Evolutionary conservation across 1,140 invertebrate species (phyloP).

Genomic region (Anastatus disparis): DNA sequence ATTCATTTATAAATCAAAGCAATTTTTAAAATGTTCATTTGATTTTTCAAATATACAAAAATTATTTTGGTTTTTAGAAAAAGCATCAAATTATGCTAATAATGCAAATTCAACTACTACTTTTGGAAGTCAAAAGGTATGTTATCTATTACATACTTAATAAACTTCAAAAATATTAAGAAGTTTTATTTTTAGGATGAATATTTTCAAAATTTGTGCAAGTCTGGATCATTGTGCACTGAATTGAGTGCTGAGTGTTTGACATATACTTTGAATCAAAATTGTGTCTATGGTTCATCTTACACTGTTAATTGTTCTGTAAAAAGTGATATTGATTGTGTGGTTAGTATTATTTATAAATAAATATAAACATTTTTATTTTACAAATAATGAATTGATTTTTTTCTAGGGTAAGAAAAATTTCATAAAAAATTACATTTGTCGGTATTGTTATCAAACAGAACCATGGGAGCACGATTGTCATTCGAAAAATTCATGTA

Average conservation of each 20-base stretch:
- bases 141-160: not conserved
- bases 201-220: constrained; percentile 46
- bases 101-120: constrained; percentile 58
- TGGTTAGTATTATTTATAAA: constrained; percentile 50
- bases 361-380: not conserved
- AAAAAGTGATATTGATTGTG: constrained; percentile 55
- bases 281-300: constrained; percentile 58
- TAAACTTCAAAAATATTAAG: not conserved
- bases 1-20: no score
- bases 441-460: constrained; percentile 96
- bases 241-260: constrained; percentile 59
- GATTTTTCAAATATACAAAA: not conserved
- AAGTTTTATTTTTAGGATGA: constrained; percentile 53
- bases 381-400: not conserved
- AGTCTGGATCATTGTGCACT: constrained; percentile 53
- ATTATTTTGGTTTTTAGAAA: constrained; percentile 48
- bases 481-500: constrained; percentile 83
- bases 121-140: constrained; percentile 57
- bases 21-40: no score
- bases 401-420: constrained; percentile 72
- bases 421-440: constrained; percentile 80
- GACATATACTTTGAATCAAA: constrained; percentile 56
- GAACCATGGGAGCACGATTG: constrained; percentile 89
- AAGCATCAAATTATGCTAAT: constrained; percentile 48
- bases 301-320: constrained; percentile 58